Percentiles rank a stretch among this genome's conserved stretches.
These are phyloP conservation scores for Morelia viridis DNA, from an alignment of 2,797 vertebrate species.

Conservation along the genomic window DNA sequence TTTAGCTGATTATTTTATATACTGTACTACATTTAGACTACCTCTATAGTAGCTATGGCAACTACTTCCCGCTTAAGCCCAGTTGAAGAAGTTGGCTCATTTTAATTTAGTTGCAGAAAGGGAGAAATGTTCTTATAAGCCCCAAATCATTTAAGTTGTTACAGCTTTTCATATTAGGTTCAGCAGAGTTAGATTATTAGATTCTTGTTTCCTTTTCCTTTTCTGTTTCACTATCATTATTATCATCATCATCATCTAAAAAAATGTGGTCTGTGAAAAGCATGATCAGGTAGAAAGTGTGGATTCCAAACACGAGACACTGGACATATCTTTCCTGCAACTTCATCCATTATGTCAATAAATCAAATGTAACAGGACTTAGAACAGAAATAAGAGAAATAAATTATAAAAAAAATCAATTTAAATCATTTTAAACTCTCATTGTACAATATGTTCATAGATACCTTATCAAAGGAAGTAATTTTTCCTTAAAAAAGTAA, in stretches of 20 bases:
- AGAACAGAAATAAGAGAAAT: neutral
- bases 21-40: constrained; percentile 61
- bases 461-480: neutral
- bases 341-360: neutral
- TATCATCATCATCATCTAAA: neutral
- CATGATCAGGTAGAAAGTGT: neutral
- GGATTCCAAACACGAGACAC: neutral
- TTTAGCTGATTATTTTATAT: constrained; percentile 67
- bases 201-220: constrained; percentile 19
- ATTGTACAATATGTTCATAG: neutral
- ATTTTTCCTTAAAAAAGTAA: neutral
- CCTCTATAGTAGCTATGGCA: constrained; percentile 63
- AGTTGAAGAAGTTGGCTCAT: constrained; percentile 46
- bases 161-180: constrained; percentile 50
- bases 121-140: constrained; percentile 51
- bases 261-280: constrained; percentile 5
- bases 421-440: neutral
- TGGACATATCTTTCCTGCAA: neutral
- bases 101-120: constrained; percentile 60
- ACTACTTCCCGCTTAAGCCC: constrained; percentile 62
- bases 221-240: neutral
- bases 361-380: neutral
- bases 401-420: neutral
- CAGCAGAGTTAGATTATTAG: constrained; percentile 32
- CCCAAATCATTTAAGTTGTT: constrained; percentile 47